phyloP scores from a whole-genome alignment of 2,888 invertebrate genomes.

The Morpho deidamia region DNA sequence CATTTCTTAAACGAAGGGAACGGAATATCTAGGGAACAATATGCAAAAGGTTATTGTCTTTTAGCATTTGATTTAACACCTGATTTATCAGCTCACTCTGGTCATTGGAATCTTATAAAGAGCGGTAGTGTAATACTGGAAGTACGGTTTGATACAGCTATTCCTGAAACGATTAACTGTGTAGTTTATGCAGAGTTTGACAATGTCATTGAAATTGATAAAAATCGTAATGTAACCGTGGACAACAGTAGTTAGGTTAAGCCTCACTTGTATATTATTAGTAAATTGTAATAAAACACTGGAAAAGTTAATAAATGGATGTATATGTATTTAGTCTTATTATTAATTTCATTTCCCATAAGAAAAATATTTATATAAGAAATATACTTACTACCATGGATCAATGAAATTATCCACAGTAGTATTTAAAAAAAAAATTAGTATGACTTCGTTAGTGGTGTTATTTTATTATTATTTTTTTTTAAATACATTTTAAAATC shows the following conservation, averaged over 20 bases:
- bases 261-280: background rate
- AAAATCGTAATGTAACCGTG: slow-evolving; percentile 5
- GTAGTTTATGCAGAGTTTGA: slow-evolving; percentile 28
- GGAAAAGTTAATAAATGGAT: no score
- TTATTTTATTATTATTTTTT: no score
- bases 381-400: no score
- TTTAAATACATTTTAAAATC: no score
- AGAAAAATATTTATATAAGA: no score
- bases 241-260: slow-evolving; percentile 15
- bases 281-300: no score
- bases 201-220: slow-evolving; percentile 27
- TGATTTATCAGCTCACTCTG: slow-evolving; percentile 13
- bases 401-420: no score
- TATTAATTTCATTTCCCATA: no score
- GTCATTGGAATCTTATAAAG: slow-evolving; percentile 27
- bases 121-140: slow-evolving; percentile 26
- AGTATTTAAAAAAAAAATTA: no score
- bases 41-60: slow-evolving; percentile 26
- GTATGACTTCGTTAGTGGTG: no score
- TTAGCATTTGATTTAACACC: slow-evolving; percentile 29
- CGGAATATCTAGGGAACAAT: slow-evolving; percentile 26
- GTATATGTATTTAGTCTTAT: no score
- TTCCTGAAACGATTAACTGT: slow-evolving; percentile 26
- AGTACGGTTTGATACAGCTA: slow-evolving; percentile 26
- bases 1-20: slow-evolving; percentile 29